Evolutionary conservation across 2,113 vertebrate species (phyloP).

Genomic region (Glaucidium brasilianum): DNA sequence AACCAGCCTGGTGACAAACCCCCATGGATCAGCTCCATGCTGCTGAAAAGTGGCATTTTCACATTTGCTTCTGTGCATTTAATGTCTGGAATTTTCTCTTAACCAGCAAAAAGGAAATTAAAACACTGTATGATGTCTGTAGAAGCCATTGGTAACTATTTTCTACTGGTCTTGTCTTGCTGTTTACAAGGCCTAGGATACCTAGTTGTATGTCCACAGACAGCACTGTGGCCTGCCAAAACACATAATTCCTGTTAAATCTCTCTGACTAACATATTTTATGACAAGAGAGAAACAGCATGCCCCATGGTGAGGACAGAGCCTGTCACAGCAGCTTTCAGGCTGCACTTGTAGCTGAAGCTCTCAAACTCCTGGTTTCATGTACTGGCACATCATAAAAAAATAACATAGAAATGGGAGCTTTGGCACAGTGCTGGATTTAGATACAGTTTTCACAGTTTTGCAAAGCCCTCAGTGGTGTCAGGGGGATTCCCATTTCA

Average conservation of each 20-base stretch:
- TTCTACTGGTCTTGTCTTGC: neutral
- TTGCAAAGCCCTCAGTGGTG: neutral
- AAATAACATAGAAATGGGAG: neutral
- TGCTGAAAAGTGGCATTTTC: neutral
- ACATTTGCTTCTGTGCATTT: neutral
- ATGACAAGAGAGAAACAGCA: neutral
- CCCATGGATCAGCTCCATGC: neutral
- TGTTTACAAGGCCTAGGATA: neutral
- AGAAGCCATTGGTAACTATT: neutral
- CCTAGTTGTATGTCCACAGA: neutral
- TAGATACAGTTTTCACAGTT: neutral
- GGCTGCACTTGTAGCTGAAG: neutral
- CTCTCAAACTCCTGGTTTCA: neutral
- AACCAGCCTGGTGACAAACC: neutral
- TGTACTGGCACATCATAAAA: neutral
- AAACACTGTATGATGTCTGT: neutral
- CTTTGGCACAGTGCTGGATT: neutral
- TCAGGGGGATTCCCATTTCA: neutral
- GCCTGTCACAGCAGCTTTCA: neutral
- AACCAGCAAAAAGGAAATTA: neutral
- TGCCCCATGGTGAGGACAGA: too few relatives aligned
- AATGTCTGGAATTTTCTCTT: neutral
- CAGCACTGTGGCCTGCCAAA: neutral
- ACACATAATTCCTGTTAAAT: neutral
- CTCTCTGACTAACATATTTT: neutral